Evolutionary conservation across 2,797 vertebrate genomes (phyloP), one percentile per base, ranked within the genome.

Genomic region (Hybognathus amarus): DNA sequence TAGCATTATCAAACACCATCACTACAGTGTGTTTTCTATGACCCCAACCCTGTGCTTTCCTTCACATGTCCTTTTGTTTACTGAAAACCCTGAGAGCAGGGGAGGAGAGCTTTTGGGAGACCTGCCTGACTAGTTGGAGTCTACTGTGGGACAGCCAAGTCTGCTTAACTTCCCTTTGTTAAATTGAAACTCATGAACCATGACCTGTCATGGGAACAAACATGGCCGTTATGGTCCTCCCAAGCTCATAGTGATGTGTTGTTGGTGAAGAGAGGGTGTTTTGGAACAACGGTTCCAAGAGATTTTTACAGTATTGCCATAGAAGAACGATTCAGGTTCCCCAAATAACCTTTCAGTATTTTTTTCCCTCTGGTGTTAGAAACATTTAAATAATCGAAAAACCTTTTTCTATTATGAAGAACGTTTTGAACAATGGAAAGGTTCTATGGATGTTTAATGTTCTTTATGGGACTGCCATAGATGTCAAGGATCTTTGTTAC

Each of bases 121-220:
- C 92, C 77, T 86, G 90, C 92, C 90, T 86, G 89, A 89, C 91
- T 88, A 86, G 95, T 94, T 93, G 89, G 87, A 91, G 93, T 92
- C 95, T 94, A 93, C 92, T 87, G 90, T 91, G 92, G 92, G 88
- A 91, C 90, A 92, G 92, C 90, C 92, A 93, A 92, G 91, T 92
- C 93, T 91, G 90, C 93, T 90, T 93, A 87, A 94, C 91, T 93
- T 92, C 93, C 90, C 90, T 88, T 89, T 87, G 92, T 87, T 93
- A 92, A 88, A 90, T 87, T 89, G 64, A 88, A 88, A 92, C 93
- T 91, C 93, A 90, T 94, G 95, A 93, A 93, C 93, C 85, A 79
- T 83, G 88, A 38, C 90, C 91, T 88, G 77, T 2, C 0, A 70
- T 91, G 89, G 90, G 90, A 88, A 68, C 89, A 85, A 92, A 92